phyloP scores from a whole-genome alignment of 1,140 invertebrate species.

The Papilio aristodemus region DNA sequence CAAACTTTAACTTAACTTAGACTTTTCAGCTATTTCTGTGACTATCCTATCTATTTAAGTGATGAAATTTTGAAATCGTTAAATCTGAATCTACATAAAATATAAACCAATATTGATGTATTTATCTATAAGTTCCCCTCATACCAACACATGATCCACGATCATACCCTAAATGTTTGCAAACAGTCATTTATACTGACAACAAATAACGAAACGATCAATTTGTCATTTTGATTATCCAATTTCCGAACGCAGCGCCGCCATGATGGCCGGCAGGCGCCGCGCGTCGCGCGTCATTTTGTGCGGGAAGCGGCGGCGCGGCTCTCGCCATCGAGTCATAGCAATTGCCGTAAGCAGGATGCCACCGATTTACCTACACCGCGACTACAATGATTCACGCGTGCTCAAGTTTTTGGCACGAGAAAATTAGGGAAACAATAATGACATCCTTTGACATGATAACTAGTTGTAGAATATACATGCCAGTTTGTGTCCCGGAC shows the following conservation, averaged over 20 bases:
- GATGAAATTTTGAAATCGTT: too few species aligned
- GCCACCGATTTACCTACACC: conserved; percentile 39
- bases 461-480: background rate
- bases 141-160: background rate
- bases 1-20: too few species aligned
- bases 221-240: conserved; percentile 28
- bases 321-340: conserved; percentile 21
- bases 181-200: conserved; percentile 10
- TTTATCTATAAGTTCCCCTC: background rate
- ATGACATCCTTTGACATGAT: conserved; percentile 15
- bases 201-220: conserved; percentile 1
- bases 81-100: too few species aligned
- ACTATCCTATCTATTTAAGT: too few species aligned
- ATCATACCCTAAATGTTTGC: conserved; percentile 21
- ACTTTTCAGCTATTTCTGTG: too few species aligned
- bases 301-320: conserved; percentile 38
- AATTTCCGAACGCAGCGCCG: conserved; percentile 24
- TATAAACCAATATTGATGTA: background rate
- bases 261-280: conserved; percentile 24
- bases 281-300: conserved; percentile 29
- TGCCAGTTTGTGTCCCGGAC: background rate
- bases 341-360: conserved; percentile 44
- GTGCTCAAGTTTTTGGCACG: conserved; percentile 40
- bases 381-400: conserved; percentile 38
- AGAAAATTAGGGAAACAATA: conserved; percentile 41